Evolutionary conservation across 2,113 vertebrate genomes (phyloP).

Genomic region (Lanius collurio): DNA sequence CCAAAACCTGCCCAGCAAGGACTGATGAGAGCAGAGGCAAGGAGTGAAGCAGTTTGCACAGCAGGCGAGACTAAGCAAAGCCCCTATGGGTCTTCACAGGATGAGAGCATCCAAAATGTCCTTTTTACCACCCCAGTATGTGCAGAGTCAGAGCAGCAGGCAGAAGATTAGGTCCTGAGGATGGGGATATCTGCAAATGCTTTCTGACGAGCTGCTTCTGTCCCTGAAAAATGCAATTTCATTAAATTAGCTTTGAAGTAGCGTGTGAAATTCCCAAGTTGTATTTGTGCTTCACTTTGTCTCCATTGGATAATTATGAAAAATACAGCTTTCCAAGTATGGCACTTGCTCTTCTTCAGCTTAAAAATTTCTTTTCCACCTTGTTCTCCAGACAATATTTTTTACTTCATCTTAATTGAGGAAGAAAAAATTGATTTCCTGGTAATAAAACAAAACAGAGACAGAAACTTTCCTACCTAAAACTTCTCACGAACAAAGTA

Average conservation of each 20-base stretch:
- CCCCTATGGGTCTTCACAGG: accelerated
- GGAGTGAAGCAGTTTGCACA: background rate
- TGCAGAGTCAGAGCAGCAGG: background rate
- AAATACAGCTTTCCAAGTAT: background rate
- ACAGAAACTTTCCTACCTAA: background rate
- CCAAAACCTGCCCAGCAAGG: background rate
- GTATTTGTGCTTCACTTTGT: background rate
- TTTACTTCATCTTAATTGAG: background rate
- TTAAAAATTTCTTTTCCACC: background rate
- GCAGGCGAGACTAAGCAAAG: background rate
- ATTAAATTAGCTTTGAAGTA: conserved; percentile 25
- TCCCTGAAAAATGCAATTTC: conserved; percentile 14
- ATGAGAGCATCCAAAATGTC: background rate
- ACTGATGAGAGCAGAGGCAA: background rate
- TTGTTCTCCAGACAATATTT: background rate
- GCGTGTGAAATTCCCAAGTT: background rate
- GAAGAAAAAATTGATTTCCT: background rate
- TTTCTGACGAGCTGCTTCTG: background rate
- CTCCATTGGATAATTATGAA: conserved; percentile 52
- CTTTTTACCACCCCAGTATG: background rate
- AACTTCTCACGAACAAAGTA: background rate
- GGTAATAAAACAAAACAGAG: background rate
- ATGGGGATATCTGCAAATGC: background rate
- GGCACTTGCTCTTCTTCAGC: background rate
- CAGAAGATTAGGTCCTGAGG: background rate